Evolutionary conservation across 2,888 invertebrate species (phyloP).

Genomic region (Heliconius erato): DNA sequence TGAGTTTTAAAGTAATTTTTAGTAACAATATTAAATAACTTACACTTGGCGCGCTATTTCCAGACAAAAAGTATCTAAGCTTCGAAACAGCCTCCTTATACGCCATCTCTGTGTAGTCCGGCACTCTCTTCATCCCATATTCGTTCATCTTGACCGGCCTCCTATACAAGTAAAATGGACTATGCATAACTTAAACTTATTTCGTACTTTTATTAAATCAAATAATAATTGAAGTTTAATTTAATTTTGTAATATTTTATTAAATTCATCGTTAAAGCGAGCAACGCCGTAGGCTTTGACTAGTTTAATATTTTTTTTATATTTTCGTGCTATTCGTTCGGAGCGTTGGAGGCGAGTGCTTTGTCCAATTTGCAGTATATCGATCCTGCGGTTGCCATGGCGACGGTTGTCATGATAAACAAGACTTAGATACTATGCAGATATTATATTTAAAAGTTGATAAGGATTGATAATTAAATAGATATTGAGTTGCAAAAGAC

Average conservation of each 20-base stretch:
- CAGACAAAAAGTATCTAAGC: constrained; percentile 90
- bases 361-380: constrained; percentile 64
- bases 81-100: constrained; percentile 94
- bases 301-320: background rate
- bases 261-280: constrained; percentile 6
- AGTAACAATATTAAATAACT: constrained; percentile 59
- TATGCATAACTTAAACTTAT: constrained; percentile 54
- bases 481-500: too few relatives aligned
- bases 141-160: constrained; percentile 80
- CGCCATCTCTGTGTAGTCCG: constrained; percentile 93
- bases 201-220: background rate
- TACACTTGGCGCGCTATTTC: constrained; percentile 89
- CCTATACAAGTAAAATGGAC: constrained; percentile 71
- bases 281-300: background rate
- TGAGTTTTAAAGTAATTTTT: background rate
- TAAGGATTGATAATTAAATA: background rate
- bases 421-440: constrained; percentile 47
- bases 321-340: constrained; percentile 59
- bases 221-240: background rate
- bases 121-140: constrained; percentile 85
- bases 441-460: constrained; percentile 14
- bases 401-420: constrained; percentile 71
- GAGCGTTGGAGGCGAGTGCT: constrained; percentile 71
- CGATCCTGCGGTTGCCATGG: constrained; percentile 75
- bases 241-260: background rate